Evolutionary conservation across 2,797 vertebrate genomes (phyloP), one percentile per base, ranked within the genome.

Genomic region (Gadopsis marmoratus): DNA sequence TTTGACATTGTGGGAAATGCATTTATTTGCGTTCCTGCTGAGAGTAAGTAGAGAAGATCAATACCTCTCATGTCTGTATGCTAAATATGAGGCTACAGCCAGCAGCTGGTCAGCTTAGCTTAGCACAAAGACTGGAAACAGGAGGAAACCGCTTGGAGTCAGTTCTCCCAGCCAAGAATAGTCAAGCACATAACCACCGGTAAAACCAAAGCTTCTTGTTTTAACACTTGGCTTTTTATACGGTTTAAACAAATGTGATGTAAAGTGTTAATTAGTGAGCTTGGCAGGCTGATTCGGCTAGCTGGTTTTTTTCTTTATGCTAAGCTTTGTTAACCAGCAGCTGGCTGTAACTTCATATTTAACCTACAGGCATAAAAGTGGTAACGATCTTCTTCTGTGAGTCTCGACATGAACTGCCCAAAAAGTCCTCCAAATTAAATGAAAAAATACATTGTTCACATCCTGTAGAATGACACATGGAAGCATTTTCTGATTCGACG

Each of bases 1-100:
- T 79, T 51, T 1, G 7, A n/a, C 33, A 4, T 86, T 83, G 75
- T 54, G 43, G 37, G 13, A 79, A 56, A 71, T 23, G n/a, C 2
- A 2, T 33, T 37, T 11, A 33, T 71, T 78, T 37, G 8, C 29
- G 35, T 62, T 26, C 35, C 11, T 41, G 43, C 45, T 62, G 26
- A 33, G 70, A 73, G 50, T 73, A 60, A 48, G 37, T 5, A 3
- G 0, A 51, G 56, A 55, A 13, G 35, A 64, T 23, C 4, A 3
- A 73, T 29, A 50, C 33, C 33, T 23, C 21, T 62, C 5, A 14
- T 47, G 43, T 45, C 11, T 31, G 16, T 62, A 58, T 7, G 39
- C 13, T 68, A 65, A 60, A 69, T 65, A n/a, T 48, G 19, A 61
- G 71, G 45, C 26, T 62, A 7, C 37, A 48, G 43, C 23, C 29